Evolutionary conservation across 2,888 invertebrate genomes (phyloP), one percentile per base, ranked within the genome.

Genomic region (Chymomyza procnemis): DNA sequence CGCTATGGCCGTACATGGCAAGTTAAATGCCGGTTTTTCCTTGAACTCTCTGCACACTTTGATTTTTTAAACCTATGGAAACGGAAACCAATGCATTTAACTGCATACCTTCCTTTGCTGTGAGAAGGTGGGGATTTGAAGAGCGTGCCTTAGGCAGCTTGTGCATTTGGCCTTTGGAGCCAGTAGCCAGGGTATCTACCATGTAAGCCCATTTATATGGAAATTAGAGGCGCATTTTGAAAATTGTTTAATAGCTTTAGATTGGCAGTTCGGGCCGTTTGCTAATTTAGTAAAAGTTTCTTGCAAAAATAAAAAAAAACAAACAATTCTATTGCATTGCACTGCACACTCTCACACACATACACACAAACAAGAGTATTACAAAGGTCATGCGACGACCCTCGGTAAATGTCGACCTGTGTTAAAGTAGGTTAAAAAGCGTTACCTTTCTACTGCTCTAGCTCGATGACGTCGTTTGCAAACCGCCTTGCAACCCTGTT

Each of bases 381-480:
- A 61, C 83, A 87, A 84, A 84, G 83, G 83, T 84, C 83, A 87
- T 71, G 76, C 85, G 74, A 74, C 83, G 85, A 84, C 83, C 83
- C 87, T 78, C 76, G 76, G 65, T 64, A 81, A 81, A 84, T 86
- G 81, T 74, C 81, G 86, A 86, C 85, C 86, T 82, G 72, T 73
- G 74, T 64, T 66, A 75, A 87, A 85, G 78, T 84, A 84, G 87
- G 83, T 87, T 84, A 84, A 82, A 85, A 87, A 78, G 63, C 82
- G 78, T 69, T 72, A 73, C 48, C 59, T 55, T 58, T 72, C 75
- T 77, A 71, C 73, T 77, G 71, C 73, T 41, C 85, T 78, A 72
- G 71, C 21, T n/a, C 56, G 54, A 14, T 30, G 26, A 56, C 30
- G 54, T 61, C 62, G 67, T 74, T 41, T 41, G 22, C 22, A 9